Base-by-base conservation (phyloP, 2,797 vertebrate genomes). In the Protosalanx chinensis region DNA sequence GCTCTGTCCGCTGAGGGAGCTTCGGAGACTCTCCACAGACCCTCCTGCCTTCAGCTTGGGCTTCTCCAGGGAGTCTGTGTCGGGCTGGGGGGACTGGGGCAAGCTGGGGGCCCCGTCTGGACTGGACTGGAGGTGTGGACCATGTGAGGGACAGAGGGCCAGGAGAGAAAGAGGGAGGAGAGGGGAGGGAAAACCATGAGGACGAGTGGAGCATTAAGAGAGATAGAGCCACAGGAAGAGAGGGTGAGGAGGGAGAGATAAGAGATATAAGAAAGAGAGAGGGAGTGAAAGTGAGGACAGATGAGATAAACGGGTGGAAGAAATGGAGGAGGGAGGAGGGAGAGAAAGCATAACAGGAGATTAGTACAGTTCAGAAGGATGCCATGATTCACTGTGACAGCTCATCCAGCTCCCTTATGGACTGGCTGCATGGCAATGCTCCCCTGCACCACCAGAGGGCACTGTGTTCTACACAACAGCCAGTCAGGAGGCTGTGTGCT, bases 1-100 rank as follows among this genome's bases (percentile, higher is more conserved):
- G 85, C 97, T 99, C 89, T 99, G 97, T 70, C 96, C 97, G 0
- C 97, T 99, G 72, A 98, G 94, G 46, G 97, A 99, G 81, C 97
- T 98, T 56, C 95, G 93, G 72, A 98, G 93, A 77, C 97, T 98
- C 91, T 98, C 97, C 41, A 99, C 97, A 0, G 97, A 99, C 56
- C 97, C 97, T 32, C 97, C 97, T 0, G 96, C 97, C 88, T 97
- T 98, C 4, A 98, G 95, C 88, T 98, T 98, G 74, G 97, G 97
- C 72, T 97, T 98, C 84, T 98, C 97, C 86, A 93, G 76, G 61
- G 94, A 94, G 86, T 96, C 93, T 0, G 90, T 83, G 79, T 96
- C 94, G 7, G 95, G 93, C 15, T 94, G 33, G 86, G 93, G 93
- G 0, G 93, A 91, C 69, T 95, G 94, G 0, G 95, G 95, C 33